Conservation (phyloP, 2,113 vertebrate species). For the Halichoerus grypus region DNA sequence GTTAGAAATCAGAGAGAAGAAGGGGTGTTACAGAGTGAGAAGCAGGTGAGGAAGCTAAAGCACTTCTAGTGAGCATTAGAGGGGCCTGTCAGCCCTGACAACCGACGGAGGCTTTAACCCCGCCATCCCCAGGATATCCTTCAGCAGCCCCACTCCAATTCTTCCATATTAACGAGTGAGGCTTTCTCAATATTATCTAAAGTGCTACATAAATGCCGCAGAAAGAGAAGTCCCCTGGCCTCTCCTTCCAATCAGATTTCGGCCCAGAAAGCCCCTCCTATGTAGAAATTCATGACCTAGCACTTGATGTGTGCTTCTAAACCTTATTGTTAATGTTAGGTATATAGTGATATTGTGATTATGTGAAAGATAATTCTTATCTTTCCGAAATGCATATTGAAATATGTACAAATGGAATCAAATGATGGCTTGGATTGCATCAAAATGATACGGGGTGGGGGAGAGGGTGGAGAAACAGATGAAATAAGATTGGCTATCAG, state of each 20-base stretch:
- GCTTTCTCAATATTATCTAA: neutral
- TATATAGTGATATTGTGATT: neutral
- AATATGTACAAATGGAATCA: constrained; percentile 48
- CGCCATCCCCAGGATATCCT: rapidly evolving
- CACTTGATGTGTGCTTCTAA: neutral
- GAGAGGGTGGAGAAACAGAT: neutral
- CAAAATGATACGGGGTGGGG: neutral
- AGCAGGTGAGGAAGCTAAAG: neutral
- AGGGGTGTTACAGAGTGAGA: neutral
- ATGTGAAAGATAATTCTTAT: neutral
- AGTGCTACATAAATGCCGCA: neutral
- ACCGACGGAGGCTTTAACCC: neutral
- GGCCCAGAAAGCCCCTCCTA: neutral
- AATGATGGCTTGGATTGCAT: neutral
- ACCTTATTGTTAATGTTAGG: neutral
- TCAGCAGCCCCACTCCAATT: neutral
- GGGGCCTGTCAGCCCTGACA: neutral
- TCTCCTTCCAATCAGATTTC: neutral
- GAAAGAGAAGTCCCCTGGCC: neutral
- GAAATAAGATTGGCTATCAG: neutral
- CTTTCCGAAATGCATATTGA: neutral
- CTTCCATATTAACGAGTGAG: neutral
- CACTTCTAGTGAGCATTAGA: neutral
- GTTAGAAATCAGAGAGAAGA: neutral
- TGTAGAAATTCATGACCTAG: neutral